Evolutionary conservation across 2,113 vertebrate genomes (phyloP).

Genomic region (Pachypanchax playfairii): DNA sequence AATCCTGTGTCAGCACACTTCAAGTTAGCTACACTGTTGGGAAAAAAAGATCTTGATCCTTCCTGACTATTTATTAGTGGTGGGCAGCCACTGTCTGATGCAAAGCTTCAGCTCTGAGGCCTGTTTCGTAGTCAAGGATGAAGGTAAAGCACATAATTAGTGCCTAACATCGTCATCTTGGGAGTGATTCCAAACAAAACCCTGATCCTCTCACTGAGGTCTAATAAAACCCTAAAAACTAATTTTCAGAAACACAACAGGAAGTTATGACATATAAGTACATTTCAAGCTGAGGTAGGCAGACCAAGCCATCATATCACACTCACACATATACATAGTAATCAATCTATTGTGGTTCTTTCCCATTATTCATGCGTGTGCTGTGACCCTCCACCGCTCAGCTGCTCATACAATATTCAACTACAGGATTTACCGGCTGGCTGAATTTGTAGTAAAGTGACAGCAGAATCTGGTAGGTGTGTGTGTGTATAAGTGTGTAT

Average conservation of each 20-base stretch:
- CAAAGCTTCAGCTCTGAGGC: neutral
- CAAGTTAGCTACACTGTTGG: neutral
- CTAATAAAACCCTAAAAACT: slow-evolving; percentile 14
- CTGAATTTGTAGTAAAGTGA: slow-evolving; percentile 46
- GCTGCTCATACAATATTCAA: slow-evolving; percentile 78
- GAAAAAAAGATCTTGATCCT: slow-evolving; percentile 3
- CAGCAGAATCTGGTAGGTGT: slow-evolving; percentile 23
- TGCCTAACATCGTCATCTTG: neutral
- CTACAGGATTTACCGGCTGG: slow-evolving; percentile 59
- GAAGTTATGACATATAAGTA: slow-evolving; percentile 11
- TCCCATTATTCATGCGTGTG: slow-evolving; percentile 58
- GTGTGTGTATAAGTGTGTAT: slow-evolving; percentile 12
- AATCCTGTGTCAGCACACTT: neutral
- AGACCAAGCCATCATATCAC: slow-evolving; percentile 7
- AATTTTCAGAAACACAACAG: neutral
- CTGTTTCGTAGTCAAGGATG: neutral
- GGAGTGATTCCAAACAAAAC: neutral
- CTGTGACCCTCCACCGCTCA: slow-evolving; percentile 50
- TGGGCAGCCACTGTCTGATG: neutral
- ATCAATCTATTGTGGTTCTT: slow-evolving; percentile 51
- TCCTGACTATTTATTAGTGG: slow-evolving; percentile 2
- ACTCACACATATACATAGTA: slow-evolving; percentile 15
- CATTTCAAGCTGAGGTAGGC: neutral
- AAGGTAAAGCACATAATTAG: slow-evolving; percentile 3
- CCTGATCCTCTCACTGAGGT: neutral